Base-by-base conservation (phyloP, 1,140 invertebrate species). In the Magallana angulata region DNA sequence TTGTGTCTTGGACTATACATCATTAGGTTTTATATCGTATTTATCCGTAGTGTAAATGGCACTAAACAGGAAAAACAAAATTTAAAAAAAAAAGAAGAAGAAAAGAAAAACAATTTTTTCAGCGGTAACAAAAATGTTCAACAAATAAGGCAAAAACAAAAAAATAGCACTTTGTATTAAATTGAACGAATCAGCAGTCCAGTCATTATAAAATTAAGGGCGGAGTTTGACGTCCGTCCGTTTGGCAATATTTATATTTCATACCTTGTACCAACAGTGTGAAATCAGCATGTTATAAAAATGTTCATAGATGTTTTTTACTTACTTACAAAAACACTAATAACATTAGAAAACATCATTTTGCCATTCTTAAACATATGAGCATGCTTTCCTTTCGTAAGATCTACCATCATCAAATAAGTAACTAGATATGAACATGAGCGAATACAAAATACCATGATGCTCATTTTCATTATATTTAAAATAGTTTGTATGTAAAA, bases 321-420 rank as follows among this genome's bases (percentile, higher is more conserved):
- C 60, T 16, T 16, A 48, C 36, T 48, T 48, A 48, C 36, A 48
- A 62, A 62, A 62, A 62, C 60, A 12, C 60, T 62, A 6, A 62
- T 76, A 76, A 76, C 68, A 30, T 76, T 30, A 76, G 36, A 30
- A 36, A 24, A 11, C 24, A 76, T 36, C 24, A 76, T 11, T 76
- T 76, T 76, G 68, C 68, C 68, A 76, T 76, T 76, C 18, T 76
- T 76, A 5, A 76, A 76, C 68, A 76, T 18, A 76, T 76, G 68
- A 76, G 14, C 9, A 11, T 36, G 24, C 14, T 76, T 30, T 76
- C 60, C 36, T 30, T 76, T 24, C 24, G 24, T 12, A 36, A 5
- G 36, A 48, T 76, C 24, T 76, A 24, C 68, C 24, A 30, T 76
- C 68, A 76, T 30, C 68, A 76, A 30, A 0, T 76, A 76, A 30